phyloP scores from a whole-genome alignment of 2,888 invertebrate species.

The Eustalomyia histrio region DNA sequence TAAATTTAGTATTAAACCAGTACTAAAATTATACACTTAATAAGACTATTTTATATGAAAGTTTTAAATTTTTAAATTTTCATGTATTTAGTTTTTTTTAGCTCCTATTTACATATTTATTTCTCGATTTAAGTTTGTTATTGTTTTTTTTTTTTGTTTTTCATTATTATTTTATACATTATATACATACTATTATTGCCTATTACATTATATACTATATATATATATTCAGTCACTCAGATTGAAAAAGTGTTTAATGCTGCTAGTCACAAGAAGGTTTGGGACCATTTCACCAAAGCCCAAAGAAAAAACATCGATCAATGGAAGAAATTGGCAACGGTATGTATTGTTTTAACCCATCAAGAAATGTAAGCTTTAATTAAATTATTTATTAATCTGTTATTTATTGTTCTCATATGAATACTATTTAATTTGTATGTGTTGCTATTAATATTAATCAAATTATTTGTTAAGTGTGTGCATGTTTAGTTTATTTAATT shows the following conservation, averaged over 20 bases:
- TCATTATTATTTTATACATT: slow-evolving; percentile 78
- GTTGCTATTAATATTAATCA: slow-evolving; percentile 1
- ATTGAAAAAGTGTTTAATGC: slow-evolving; percentile 98
- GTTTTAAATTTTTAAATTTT: not conserved
- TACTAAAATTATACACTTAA: not conserved
- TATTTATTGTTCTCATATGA: slow-evolving; percentile 36
- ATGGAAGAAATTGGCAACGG: slow-evolving; percentile 98
- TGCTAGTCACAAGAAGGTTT: slow-evolving; percentile 98
- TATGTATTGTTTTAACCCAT: slow-evolving; percentile 81
- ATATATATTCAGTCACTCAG: slow-evolving; percentile 92
- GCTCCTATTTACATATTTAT: slow-evolving; percentile 49
- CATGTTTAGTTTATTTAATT: not conserved
- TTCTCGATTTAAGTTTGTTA: slow-evolving; percentile 81
- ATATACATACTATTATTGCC: slow-evolving; percentile 72
- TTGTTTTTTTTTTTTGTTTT: slow-evolving; percentile 38
- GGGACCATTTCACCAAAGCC: slow-evolving; percentile 99
- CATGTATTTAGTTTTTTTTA: slow-evolving; percentile 44
- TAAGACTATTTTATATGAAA: not conserved
- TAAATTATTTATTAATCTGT: slow-evolving; percentile 46
- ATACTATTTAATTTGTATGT: not conserved
- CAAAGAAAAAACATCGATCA: slow-evolving; percentile 99
- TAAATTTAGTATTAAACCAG: slow-evolving; percentile 26
- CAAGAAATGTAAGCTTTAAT: slow-evolving; percentile 61
- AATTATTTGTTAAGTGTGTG: slow-evolving; percentile 1
- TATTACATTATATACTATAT: slow-evolving; percentile 67